A percentile compares a stretch with the other conserved stretches of the same genome.
Conservation (phyloP, 2,797 vertebrate species). For the Poecilia picta region DNA sequence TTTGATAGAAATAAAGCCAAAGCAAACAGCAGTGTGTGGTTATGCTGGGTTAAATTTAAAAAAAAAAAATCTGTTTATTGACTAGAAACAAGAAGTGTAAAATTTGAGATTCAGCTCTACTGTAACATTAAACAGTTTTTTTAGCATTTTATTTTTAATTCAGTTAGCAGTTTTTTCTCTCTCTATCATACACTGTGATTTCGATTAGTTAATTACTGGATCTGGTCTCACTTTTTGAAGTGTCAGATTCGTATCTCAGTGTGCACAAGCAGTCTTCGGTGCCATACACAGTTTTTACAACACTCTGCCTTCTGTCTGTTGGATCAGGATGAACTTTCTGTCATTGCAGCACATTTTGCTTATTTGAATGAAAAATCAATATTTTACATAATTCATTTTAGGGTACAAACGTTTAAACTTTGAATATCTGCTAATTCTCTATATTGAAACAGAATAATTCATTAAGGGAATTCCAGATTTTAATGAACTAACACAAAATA, state of each 20-base stretch:
- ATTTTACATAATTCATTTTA: background rate
- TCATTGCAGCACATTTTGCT: background rate
- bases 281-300: background rate
- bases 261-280: background rate
- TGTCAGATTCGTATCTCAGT: background rate
- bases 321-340: background rate
- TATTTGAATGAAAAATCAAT: background rate
- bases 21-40: background rate
- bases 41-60: background rate
- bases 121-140: background rate
- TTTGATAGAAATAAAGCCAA: background rate
- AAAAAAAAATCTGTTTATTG: background rate
- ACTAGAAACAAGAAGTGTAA: background rate
- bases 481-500: background rate
- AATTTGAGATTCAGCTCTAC: background rate
- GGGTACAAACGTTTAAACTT: background rate
- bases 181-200: background rate
- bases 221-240: background rate
- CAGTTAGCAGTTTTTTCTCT: background rate
- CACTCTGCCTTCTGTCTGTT: background rate
- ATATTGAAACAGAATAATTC: background rate
- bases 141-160: background rate
- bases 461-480: background rate
- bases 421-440: background rate
- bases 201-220: background rate